Base-by-base conservation (phyloP, 2,797 vertebrate genomes). In the Cossypha niveicapilla region DNA sequence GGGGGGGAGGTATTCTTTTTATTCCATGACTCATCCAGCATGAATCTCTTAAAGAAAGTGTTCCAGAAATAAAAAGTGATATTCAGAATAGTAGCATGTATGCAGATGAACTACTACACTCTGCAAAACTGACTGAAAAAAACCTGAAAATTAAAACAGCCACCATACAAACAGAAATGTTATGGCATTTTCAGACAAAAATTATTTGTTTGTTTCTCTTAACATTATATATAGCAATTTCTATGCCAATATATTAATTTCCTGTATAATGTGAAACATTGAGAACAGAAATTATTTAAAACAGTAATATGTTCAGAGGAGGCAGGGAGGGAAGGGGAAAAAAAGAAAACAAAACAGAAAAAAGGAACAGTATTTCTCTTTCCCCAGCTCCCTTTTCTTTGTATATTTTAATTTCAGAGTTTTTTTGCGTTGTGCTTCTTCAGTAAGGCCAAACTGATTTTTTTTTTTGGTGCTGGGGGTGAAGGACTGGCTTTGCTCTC, bases 51-150 rank as follows among this genome's bases (percentile, higher is more conserved):
- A 74, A 93, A 93, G 74, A 92, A 80, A 93, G 65, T 70, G 80
- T 87, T 96, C 93, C 90, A 95, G 81, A 96, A 96, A 96, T 96
- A 95, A 97, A 96, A 95, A 80, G 47, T 94, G 89, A 95, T 90
- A 97, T 92, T 96, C 84, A 61, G 75, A 95, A 92, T 90, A 94
- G 60, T 92, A 96, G 90, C 80, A 87, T 70, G 35, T 82, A 87
- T 86, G 85, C 65, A 95, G 81, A 97, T 74, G 71, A 86, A 67
- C 91, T 92, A 93, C 94, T 87, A 91, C 80, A 61, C n/a, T 88
- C 35, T 72, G 58, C 39, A 87, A 70, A 21, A 72, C 2, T 68
- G 75, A 65, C 61, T 51, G 51, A 44, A 60, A 80, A 71, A 53
- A 3, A 0, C 0, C 2, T 7, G 8, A 75, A 71, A 84, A 22